phyloP scores from a whole-genome alignment of 1,140 invertebrate genomes.

The Venturia canescens region DNA sequence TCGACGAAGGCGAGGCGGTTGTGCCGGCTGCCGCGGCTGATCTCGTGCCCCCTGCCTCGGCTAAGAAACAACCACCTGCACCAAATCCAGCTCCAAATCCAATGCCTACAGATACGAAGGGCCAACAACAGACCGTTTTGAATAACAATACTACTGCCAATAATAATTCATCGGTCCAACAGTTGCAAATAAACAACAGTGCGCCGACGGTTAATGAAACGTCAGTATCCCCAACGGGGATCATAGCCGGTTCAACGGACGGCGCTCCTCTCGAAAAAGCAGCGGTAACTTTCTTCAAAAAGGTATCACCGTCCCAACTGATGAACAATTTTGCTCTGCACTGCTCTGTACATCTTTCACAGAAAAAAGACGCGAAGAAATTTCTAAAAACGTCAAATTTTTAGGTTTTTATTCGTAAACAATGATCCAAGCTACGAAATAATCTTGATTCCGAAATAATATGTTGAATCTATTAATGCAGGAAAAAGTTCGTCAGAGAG shows the following conservation, averaged over 20 bases:
- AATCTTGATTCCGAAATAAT: too few species aligned
- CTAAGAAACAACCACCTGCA: conserved; percentile 74
- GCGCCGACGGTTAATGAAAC: conserved; percentile 71
- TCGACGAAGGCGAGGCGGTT: conserved; percentile 88
- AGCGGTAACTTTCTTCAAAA: conserved; percentile 79
- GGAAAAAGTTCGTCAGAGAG: too few species aligned
- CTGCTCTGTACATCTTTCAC: too few species aligned
- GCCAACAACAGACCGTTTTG: conserved; percentile 72
- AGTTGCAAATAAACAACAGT: conserved; percentile 72
- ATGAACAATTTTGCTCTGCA: conserved; percentile 21
- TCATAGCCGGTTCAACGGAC: conserved; percentile 70
- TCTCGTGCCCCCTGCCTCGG: conserved; percentile 67
- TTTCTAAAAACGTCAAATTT: too few species aligned
- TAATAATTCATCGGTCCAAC: conserved; percentile 65
- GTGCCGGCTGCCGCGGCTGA: conserved; percentile 77
- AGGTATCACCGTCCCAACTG: too few species aligned
- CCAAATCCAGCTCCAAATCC: conserved; percentile 72
- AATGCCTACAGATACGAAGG: conserved; percentile 67
- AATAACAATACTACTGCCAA: conserved; percentile 76
- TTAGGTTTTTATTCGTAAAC: too few species aligned
- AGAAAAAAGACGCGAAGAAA: too few species aligned
- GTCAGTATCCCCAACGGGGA: conserved; percentile 72
- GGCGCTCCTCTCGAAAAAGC: conserved; percentile 70
- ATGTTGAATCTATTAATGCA: too few species aligned
- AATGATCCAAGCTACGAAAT: too few species aligned